Base-by-base conservation (phyloP, 2,797 vertebrate genomes). In the Champsocephalus esox region DNA sequence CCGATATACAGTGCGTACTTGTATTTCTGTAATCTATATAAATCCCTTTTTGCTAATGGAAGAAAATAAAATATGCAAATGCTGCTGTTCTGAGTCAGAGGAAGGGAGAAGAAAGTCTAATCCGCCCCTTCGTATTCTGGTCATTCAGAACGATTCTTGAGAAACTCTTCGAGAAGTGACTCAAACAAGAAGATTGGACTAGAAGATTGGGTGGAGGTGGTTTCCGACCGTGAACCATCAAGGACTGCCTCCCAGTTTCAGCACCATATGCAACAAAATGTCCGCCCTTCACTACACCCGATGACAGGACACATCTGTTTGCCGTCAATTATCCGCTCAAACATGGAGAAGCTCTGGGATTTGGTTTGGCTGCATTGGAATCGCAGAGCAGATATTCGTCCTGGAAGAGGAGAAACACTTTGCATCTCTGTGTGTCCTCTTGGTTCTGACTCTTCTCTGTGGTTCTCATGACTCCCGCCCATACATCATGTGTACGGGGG, bases 21-120 rank as follows among this genome's bases (percentile, higher is more conserved):
- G 82, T 84, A 81, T 88, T 87, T 84, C 89, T 91, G 68, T 91
- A 83, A 84, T 84, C 83, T 68, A 81, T 89, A 79, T 80, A 65
- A 80, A 49, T 79, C 73, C 69, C 65, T 75, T 87, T 68, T 83
- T 85, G 75, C 68, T 74, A 81, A 85, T 80, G 81, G 84, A 87
- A 71, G 75, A 81, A 76, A 87, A 81, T 62, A 65, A 81, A 76
- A 87, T 82, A 88, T 86, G 75, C 87, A 90, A 88, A 85, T 70
- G 75, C 77, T 83, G 79, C 88, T 77, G 61, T 71, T 86, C 63
- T 77, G 66, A 67, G 69, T 79, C 19, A 3, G 34, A 34, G 68
- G 72, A 60, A 21, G 64, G 52, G 75, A 70, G 75, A 24, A 70
- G 69, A 61, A 61, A 58, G 60, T 79, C 66, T 74, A 73, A 83